These are phyloP conservation scores for Pseudopodoces humilis DNA, from an alignment of 2,113 vertebrate species.

Conservation along the genomic window DNA sequence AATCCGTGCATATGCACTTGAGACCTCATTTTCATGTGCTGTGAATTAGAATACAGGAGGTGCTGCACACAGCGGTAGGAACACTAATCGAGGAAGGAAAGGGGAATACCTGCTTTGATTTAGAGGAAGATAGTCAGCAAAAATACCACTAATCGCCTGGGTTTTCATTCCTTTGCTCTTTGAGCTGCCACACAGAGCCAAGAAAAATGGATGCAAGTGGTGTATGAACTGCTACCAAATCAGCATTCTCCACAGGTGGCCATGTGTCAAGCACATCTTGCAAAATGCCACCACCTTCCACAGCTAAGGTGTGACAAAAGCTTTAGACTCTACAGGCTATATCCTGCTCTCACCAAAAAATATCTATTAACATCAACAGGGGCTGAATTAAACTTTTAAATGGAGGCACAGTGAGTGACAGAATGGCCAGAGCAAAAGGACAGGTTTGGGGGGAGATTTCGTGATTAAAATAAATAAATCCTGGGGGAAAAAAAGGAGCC, in stretches of 20 bases:
- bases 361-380: neutral
- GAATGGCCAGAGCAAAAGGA: neutral
- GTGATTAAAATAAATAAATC: neutral
- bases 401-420: neutral
- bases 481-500: neutral
- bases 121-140: conserved; percentile 43
- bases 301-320: fast-evolving
- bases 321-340: neutral
- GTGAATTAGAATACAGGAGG: conserved; percentile 28
- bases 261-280: neutral
- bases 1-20: neutral
- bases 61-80: neutral
- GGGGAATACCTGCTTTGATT: conserved; percentile 42
- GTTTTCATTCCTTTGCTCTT: conserved; percentile 47
- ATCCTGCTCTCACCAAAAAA: neutral
- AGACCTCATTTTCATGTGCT: conserved; percentile 37
- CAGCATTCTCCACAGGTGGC: conserved; percentile 9
- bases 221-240: conserved; percentile 39
- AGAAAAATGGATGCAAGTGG: conserved; percentile 10
- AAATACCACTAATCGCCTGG: conserved; percentile 21
- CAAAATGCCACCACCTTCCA: conserved; percentile 2
- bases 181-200: conserved; percentile 34
- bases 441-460: neutral
- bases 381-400: conserved; percentile 16
- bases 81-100: conserved; percentile 29